Evolutionary conservation across 2,113 vertebrate genomes (phyloP).

Genomic region (Drymodes brunneopygia): DNA sequence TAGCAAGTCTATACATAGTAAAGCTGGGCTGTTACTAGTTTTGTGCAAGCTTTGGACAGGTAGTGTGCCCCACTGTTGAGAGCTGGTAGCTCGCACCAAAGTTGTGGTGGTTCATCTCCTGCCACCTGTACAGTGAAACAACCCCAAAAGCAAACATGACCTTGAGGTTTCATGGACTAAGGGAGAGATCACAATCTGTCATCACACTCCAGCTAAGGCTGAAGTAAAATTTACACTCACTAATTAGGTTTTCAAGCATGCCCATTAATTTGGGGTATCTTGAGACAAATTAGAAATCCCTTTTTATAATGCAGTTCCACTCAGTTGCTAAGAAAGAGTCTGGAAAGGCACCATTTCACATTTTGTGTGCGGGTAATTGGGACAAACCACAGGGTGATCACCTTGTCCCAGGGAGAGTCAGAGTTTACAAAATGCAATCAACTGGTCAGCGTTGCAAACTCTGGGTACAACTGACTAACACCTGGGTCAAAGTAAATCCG

Average conservation of each 20-base stretch:
- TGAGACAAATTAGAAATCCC: background rate
- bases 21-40: background rate
- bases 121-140: rapidly evolving
- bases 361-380: background rate
- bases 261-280: background rate
- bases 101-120: background rate
- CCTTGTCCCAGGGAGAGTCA: background rate
- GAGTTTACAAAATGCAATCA: background rate
- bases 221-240: background rate
- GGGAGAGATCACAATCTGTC: background rate
- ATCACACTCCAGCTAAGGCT: background rate
- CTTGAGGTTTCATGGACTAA: background rate
- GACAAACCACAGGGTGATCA: background rate
- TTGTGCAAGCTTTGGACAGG: background rate
- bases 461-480: background rate
- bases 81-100: background rate
- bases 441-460: background rate
- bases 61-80: rapidly evolving
- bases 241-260: background rate
- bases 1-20: background rate
- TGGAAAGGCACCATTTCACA: background rate
- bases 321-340: background rate
- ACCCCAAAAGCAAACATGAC: background rate
- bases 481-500: background rate
- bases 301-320: background rate